phyloP scores from a whole-genome alignment of 2,797 vertebrate species.

The Schizopygopsis malacanthus region DNA sequence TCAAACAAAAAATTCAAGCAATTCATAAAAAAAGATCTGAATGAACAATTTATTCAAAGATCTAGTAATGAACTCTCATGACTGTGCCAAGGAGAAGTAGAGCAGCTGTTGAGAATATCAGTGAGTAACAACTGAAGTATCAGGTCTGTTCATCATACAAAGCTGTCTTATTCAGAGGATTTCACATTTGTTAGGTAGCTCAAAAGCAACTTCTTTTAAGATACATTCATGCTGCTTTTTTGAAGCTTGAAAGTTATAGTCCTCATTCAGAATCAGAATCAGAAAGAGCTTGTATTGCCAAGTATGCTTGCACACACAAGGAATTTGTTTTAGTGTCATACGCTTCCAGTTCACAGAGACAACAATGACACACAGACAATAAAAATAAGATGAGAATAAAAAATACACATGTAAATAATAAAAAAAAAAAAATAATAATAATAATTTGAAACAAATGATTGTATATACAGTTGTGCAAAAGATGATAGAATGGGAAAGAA shows the following conservation, averaged over 20 bases:
- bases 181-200: background rate
- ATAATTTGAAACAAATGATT: too few relatives aligned
- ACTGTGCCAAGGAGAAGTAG: background rate
- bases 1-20: background rate
- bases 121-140: conserved; percentile 7
- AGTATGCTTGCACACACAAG: too few relatives aligned
- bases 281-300: too few relatives aligned
- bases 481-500: too few relatives aligned
- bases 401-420: too few relatives aligned
- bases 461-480: too few relatives aligned
- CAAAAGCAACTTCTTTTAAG: background rate
- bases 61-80: background rate
- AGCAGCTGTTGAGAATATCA: background rate
- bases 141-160: background rate
- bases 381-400: too few relatives aligned
- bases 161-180: background rate
- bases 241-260: background rate
- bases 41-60: background rate
- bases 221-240: background rate
- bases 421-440: too few relatives aligned
- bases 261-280: background rate
- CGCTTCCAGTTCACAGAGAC: too few relatives aligned
- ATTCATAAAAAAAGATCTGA: background rate
- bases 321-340: too few relatives aligned
- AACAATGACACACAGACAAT: too few relatives aligned